phyloP scores from a whole-genome alignment of 2,113 vertebrate species.

The Pelmatolapia mariae region DNA sequence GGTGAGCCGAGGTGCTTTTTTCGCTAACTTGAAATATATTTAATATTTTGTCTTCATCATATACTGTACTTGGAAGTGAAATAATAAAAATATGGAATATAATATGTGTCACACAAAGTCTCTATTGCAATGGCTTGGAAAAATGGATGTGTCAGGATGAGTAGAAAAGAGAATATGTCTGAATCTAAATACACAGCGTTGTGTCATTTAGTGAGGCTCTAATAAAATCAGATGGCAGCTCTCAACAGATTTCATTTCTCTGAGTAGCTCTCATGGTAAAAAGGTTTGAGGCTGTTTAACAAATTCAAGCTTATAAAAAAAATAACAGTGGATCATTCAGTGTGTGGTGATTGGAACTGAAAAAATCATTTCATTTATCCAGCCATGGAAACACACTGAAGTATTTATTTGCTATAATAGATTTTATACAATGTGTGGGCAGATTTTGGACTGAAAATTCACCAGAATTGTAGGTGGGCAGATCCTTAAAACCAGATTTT shows the following conservation, averaged over 20 bases:
- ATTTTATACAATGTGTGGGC: neutral
- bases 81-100: neutral
- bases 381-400: neutral
- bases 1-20: neutral
- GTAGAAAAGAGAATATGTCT: neutral
- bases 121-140: neutral
- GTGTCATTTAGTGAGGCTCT: neutral
- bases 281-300: neutral
- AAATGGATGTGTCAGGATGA: neutral
- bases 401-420: neutral
- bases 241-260: neutral
- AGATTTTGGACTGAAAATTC: neutral
- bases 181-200: neutral
- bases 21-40: neutral
- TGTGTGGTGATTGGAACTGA: neutral
- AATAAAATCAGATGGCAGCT: neutral
- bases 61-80: neutral
- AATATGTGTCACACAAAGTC: neutral
- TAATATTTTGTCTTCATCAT: neutral
- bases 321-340: neutral
- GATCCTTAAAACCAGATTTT: neutral
- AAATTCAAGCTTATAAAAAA: neutral
- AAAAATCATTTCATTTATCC: neutral
- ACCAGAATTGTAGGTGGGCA: neutral
- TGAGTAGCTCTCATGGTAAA: neutral